Evolutionary conservation across 1,140 invertebrate genomes (phyloP), one percentile per base, ranked within the genome.

Genomic region (Coelopa frigida): DNA sequence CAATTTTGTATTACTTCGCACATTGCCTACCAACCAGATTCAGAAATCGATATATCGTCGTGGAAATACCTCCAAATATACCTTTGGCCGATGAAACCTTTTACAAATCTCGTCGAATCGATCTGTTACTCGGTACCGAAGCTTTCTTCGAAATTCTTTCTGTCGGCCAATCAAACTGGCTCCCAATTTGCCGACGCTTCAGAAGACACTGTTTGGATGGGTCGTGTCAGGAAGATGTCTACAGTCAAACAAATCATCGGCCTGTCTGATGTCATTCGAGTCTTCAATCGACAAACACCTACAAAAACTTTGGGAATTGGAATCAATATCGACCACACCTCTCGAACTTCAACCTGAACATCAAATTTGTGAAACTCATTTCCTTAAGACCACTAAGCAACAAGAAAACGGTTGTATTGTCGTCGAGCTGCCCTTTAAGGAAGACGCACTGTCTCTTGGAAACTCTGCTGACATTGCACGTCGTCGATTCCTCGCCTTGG

Each of bases 51-150:
- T 24, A 24, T 29, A 7, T 6, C 18, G 17, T 18, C 40, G 8
- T 38, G 15, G 33, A 45, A 48, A 32, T 53, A 18, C 39, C 44
- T 14, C 26, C 21, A 3, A 36, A 44, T 26, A 29, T 37, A 24
- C 7, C 23, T 50, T 42, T 64, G 27, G 56, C 59, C 3, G 57
- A 66, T 52, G 51, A 57, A n/a, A 33, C 44, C 7, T 66, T 62
- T 35, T 27, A 59, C 31, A 37, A 48, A 22, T 50, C 56, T 23
- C 46, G 50, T 8, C 3, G 15, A 14, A 48, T 62, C n/a, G 56
- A 66, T 27, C 31, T 63, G 0, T 37, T 68, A 2, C 48, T 66
- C 5, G 57, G 57, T 3, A 49, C 52, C 15, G 52, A 52, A 21
- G n/a, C 51, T 2, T 65, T 52, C n/a, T 58, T 51, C 22, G 31